phyloP scores from a whole-genome alignment of 2,113 vertebrate species.

The Heloderma charlesbogerti region DNA sequence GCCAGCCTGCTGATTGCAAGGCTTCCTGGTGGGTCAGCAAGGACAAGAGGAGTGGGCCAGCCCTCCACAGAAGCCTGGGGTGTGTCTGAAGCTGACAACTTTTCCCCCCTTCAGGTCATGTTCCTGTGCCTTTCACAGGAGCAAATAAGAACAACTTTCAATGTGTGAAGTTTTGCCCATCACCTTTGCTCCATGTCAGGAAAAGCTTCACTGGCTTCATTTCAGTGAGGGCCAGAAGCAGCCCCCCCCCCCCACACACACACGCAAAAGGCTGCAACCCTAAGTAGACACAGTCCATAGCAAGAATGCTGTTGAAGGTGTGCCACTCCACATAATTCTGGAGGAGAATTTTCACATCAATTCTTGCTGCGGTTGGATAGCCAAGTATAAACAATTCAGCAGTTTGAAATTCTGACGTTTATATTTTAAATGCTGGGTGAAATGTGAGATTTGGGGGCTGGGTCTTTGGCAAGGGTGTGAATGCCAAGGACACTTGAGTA shows the following conservation, averaged over 20 bases:
- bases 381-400: background rate
- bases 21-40: background rate
- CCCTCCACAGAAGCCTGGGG: background rate
- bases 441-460: no score
- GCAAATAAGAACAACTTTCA: background rate
- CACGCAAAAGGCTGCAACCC: no score
- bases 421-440: no score
- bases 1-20: background rate
- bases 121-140: background rate
- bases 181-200: background rate
- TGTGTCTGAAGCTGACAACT: background rate
- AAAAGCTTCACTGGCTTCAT: background rate
- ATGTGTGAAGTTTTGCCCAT: background rate
- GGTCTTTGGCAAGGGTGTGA: background rate
- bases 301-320: no score
- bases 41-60: no score
- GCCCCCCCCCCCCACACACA: no score
- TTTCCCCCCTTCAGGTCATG: background rate
- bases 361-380: background rate
- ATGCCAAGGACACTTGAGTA: background rate
- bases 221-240: background rate
- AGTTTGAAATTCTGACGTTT: background rate
- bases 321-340: background rate
- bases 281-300: no score
- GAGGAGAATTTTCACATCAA: background rate